Evolutionary conservation across 1,140 invertebrate species (phyloP).

Genomic region (Nomia melanderi): DNA sequence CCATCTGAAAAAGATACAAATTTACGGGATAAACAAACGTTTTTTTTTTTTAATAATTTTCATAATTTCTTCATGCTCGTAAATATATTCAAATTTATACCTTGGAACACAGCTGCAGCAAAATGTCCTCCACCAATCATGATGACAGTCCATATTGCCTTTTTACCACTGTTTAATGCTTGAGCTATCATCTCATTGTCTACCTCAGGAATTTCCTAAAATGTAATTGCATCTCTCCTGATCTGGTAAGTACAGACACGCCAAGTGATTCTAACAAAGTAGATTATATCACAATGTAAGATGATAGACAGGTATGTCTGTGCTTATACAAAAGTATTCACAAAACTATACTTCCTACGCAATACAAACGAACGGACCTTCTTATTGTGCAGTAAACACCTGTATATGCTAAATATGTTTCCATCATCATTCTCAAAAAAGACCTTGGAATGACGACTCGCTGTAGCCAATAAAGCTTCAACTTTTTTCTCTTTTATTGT

Average conservation of each 20-base stretch:
- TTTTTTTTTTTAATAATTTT: too few species aligned
- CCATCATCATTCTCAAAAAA: conserved; percentile 86
- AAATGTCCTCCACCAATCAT: conserved; percentile 94
- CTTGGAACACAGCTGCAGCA: conserved; percentile 90
- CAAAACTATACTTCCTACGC: not conserved
- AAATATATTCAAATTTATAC: conserved; percentile 69
- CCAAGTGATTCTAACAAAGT: conserved; percentile 63
- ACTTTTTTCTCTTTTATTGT: conserved; percentile 65
- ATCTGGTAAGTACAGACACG: conserved; percentile 68
- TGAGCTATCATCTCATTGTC: conserved; percentile 78
- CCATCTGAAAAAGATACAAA: conserved; percentile 73
- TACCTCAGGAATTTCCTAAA: conserved; percentile 80
- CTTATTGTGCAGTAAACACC: conserved; percentile 85
- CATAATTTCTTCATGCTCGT: too few species aligned
- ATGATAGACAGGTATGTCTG: conserved; percentile 40
- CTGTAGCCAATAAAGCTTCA: conserved; percentile 79
- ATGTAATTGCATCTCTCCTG: conserved; percentile 73
- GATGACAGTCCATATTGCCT: conserved; percentile 86
- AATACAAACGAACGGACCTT: conserved; percentile 80
- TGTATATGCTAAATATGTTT: conserved; percentile 87
- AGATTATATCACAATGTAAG: conserved; percentile 53
- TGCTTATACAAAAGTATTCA: not conserved
- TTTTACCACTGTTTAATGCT: conserved; percentile 73
- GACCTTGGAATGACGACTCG: conserved; percentile 85
- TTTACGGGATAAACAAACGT: too few species aligned